Evolutionary conservation across 2,888 invertebrate species (phyloP), one percentile per base, ranked within the genome.

Genomic region (Erebia palarica): DNA sequence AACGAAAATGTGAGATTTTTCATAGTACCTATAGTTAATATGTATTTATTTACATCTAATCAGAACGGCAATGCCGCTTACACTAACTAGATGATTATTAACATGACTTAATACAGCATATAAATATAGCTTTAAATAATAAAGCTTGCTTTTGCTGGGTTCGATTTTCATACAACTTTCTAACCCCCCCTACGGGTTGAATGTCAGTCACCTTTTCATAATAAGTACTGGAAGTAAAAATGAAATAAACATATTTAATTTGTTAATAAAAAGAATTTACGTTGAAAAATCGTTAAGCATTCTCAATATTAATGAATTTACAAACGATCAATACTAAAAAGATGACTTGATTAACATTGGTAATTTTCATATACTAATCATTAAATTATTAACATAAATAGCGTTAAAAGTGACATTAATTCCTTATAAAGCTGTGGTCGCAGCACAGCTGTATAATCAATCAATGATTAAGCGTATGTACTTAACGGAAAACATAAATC

Each of bases 401-500:
- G 72, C 64, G 68, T 65, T 70, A 71, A 57, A 71, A 72, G 69
- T 74, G 70, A 68, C 71, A 74, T 73, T 74, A 69, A 73, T 73
- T 73, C 76, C 76, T 68, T 75, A 75, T 73, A 75, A 72, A 76
- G 76, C 74, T 71, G 71, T 63, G 73, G 72, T 73, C 75, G 67
- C 67, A 36, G 36, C 47, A 67, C 67, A 65, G 68, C 71, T 61
- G 73, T 70, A 68, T 77, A 73, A 75, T 77, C 77, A 76, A 73
- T 75, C 75, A 75, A 69, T 74, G 69, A 73, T 75, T 73, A 74
- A 71, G 68, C 63, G 75, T 71, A 59, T 71, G 65, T 75, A 47
- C 18, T 21, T 47, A 75, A 77, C 74, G 76, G 77, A 73, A 76
- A 75, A 68, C 76, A 77, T 77, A 75, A 76, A 78, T 77, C 78